A percentile compares a stretch with the other conserved stretches of the same genome.
Conservation (phyloP, 1,140 invertebrate genomes). For the Drosophila ambigua region DNA sequence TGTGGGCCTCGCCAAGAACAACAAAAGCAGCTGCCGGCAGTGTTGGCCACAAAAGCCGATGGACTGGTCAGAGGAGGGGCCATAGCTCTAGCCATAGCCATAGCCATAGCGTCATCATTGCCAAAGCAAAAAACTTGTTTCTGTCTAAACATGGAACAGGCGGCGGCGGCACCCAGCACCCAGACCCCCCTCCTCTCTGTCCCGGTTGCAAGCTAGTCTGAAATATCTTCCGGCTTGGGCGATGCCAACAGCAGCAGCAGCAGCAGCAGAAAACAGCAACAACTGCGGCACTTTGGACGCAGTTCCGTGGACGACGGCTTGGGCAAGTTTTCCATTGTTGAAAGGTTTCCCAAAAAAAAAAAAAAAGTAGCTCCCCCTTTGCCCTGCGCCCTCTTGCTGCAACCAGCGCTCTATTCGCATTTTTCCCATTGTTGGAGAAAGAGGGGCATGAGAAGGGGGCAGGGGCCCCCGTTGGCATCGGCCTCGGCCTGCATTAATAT, state of each 20-base stretch:
- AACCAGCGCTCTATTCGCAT: slow-evolving; percentile 13
- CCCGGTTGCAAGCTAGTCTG: slow-evolving; percentile 48
- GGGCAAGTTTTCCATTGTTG: slow-evolving; percentile 58
- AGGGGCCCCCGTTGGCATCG: neutral
- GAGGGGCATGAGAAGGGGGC: neutral
- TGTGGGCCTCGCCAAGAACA: slow-evolving; percentile 44
- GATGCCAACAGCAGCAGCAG: slow-evolving; percentile 20
- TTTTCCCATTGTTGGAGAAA: slow-evolving; percentile 32
- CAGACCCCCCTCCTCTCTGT: neutral
- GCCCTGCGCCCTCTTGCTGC: slow-evolving; percentile 18
- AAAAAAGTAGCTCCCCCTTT: slow-evolving; percentile 2
- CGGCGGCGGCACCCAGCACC: slow-evolving; percentile 20
- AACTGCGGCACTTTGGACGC: slow-evolving; percentile 36
- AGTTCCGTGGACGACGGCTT: slow-evolving; percentile 53
- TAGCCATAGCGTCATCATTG: slow-evolving; percentile 53
- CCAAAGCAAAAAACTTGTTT: slow-evolving; percentile 60
- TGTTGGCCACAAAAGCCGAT: slow-evolving; percentile 42
- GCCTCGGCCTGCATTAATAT: slow-evolving; percentile 44
- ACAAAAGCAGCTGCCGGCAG: slow-evolving; percentile 24
- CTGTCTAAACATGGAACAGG: slow-evolving; percentile 53
- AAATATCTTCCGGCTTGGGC: slow-evolving; percentile 57
- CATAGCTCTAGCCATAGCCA: slow-evolving; percentile 9
- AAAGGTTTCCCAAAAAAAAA: slow-evolving; percentile 38
- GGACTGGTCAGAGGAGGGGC: slow-evolving; percentile 33
- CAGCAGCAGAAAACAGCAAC: slow-evolving; percentile 15